Percentiles rank a stretch among this genome's conserved stretches.
These are phyloP conservation scores for Babylonia areolata DNA, from an alignment of 1,140 invertebrate species.

Conservation along the genomic window DNA sequence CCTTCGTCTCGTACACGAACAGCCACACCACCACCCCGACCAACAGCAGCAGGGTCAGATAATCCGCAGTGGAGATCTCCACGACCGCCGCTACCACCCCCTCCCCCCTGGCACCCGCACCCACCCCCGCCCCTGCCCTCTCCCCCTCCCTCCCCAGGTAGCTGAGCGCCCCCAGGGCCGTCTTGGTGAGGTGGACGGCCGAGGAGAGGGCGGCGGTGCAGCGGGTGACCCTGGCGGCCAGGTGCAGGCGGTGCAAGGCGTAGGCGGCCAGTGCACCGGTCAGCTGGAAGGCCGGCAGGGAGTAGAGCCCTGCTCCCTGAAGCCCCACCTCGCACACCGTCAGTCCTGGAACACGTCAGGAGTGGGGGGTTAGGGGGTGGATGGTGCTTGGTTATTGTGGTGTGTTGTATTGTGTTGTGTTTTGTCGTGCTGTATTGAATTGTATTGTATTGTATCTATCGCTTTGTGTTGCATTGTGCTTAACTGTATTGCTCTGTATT, in stretches of 20 bases:
- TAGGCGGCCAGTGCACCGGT: constrained; percentile 54
- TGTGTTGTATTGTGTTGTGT: too few relatives aligned
- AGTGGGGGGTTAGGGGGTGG: too few relatives aligned
- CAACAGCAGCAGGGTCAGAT: constrained; percentile 32
- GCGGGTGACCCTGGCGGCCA: constrained; percentile 48
- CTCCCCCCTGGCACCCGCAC: neutral
- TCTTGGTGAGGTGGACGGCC: constrained; percentile 48
- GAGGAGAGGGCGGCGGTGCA: constrained; percentile 34
- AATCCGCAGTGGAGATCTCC: constrained; percentile 34
- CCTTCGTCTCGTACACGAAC: constrained; percentile 44
- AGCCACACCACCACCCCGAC: constrained; percentile 40
- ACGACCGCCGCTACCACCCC: neutral
- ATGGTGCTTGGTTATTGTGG: too few relatives aligned
- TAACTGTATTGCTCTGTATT: too few relatives aligned
- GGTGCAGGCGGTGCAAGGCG: constrained; percentile 57
- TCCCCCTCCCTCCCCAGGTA: constrained; percentile 23
- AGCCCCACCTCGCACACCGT: constrained; percentile 57
- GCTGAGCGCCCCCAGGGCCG: constrained; percentile 15
- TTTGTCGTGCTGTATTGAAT: too few relatives aligned
- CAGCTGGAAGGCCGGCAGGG: constrained; percentile 49
- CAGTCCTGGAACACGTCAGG: constrained; percentile 55
- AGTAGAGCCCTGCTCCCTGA: constrained; percentile 53
- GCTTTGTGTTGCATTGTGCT: too few relatives aligned
- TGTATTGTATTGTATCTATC: too few relatives aligned
- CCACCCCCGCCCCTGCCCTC: too few relatives aligned